Evolutionary conservation across 2,113 vertebrate genomes (phyloP), one percentile per base, ranked within the genome.

Genomic region (Pluvialis apricaria): DNA sequence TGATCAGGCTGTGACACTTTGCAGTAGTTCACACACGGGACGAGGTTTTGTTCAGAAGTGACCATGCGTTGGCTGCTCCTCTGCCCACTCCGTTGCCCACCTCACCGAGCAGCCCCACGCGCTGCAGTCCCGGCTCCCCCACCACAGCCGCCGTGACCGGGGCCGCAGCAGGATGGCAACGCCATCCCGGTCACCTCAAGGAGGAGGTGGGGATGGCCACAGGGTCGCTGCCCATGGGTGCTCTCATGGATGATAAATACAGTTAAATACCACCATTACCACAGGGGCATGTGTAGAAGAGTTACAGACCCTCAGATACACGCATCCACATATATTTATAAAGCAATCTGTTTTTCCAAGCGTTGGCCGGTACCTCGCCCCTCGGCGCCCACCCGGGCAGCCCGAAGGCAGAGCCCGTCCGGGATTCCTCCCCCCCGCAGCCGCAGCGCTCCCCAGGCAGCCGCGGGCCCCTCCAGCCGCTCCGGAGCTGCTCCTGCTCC

Each of bases 361-460:
- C 7, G 7, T 1, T 15, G 29, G 15, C 7, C 3, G 12, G 20
- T 22, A 5, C 14, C 40, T 10, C 19, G 31, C 7, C 58, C 42
- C 66, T 4, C 10, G 1, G 13, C 32, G 17, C 28, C 21, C 47
- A 11, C 10, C 47, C 21, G 21, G 47, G 47, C 47, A 49, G 11
- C 32, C 54, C 16, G 11, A 55, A 55, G 8, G 5, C 42, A 3
- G 22, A 31, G 7, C 26, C 47, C 45, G 38, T 47, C 12, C 0
- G 1, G 14, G 47, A 4, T 7, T 11, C 40, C 65, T 64, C 38
- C 52, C 2, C 4, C 22, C 29, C 2, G 0, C 45, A 15, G 65
- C 29, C 5, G 0, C 2, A 1, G 1, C 0, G 55, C 62, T 71
- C 36, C 36, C 36, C 1, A 7, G 71, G 31, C 28, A n/a, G 72